These are phyloP conservation scores for Trichomycterus rosablanca DNA, from an alignment of 2,113 vertebrate species.

Conservation along the genomic window DNA sequence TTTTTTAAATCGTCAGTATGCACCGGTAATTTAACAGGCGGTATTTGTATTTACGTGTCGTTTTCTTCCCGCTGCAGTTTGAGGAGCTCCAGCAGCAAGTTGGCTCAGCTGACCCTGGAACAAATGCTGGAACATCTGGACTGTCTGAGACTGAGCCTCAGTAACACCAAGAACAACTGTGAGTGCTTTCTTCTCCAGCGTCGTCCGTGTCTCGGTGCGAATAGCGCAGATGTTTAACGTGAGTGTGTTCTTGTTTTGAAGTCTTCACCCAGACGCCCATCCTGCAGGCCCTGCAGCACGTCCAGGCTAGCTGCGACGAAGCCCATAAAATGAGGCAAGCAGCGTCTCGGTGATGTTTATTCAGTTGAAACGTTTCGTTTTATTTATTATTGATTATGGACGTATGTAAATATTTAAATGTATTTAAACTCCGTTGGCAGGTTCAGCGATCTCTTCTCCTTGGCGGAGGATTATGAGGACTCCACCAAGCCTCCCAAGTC, in stretches of 20 bases:
- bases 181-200: constrained; percentile 24
- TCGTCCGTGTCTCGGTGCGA: not conserved
- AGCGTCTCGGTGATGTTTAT: no score
- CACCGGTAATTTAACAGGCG: no score
- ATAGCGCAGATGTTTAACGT: not conserved
- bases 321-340: constrained; percentile 91
- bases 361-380: no score
- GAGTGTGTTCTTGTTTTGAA: constrained; percentile 43
- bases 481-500: constrained; percentile 84
- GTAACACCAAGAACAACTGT: constrained; percentile 82
- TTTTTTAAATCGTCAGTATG: no score
- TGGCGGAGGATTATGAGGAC: constrained; percentile 91
- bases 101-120: constrained; percentile 91
- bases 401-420: no score
- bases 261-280: constrained; percentile 93
- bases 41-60: no score
- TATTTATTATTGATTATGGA: no score
- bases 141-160: constrained; percentile 84
- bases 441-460: constrained; percentile 88
- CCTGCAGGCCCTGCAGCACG: constrained; percentile 90
- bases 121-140: constrained; percentile 95
- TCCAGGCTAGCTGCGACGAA: constrained; percentile 94
- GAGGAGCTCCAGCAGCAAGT: constrained; percentile 91
- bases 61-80: constrained; percentile 63
- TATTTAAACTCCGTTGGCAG: constrained; percentile 49